Percentiles rank a stretch among this genome's conserved stretches.
phyloP scores from a whole-genome alignment of 2,113 vertebrate genomes.

The Lepisosteus osseus region DNA sequence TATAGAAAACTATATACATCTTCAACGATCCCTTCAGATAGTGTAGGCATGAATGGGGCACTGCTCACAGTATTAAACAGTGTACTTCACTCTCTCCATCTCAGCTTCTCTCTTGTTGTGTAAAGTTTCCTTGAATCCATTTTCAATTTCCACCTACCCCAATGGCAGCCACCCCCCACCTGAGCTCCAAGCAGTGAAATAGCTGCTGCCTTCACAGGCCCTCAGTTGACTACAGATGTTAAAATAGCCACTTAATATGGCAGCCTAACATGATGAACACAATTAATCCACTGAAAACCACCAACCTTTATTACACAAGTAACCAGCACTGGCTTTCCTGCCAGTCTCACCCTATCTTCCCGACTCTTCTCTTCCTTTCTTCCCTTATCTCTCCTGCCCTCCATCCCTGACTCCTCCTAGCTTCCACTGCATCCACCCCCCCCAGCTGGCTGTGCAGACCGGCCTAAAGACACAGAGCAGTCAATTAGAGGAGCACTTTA shows the following conservation, averaged over 20 bases:
- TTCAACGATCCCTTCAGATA: too few relatives aligned
- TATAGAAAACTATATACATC: too few relatives aligned
- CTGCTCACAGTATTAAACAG: too few relatives aligned
- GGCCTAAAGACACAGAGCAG: background rate
- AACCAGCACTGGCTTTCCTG: background rate
- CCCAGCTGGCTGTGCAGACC: too few relatives aligned
- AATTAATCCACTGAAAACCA: too few relatives aligned
- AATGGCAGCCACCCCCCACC: background rate
- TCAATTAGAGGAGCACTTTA: background rate
- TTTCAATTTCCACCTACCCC: too few relatives aligned
- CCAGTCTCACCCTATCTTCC: conserved; percentile 23
- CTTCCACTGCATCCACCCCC: background rate
- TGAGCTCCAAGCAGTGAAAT: background rate
- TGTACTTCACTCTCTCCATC: too few relatives aligned
- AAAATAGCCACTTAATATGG: conserved; percentile 27
- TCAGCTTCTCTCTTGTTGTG: too few relatives aligned
- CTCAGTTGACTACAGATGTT: conserved; percentile 31
- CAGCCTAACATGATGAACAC: conserved; percentile 19
- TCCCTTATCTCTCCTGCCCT: conserved; percentile 30
- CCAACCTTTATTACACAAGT: background rate
- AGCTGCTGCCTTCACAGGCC: conserved; percentile 19
- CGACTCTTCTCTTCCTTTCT: conserved; percentile 24
- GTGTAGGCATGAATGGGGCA: too few relatives aligned
- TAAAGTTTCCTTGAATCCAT: too few relatives aligned
- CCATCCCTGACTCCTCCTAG: conserved; percentile 16